Percentiles rank a stretch among this genome's conserved stretches.
These are phyloP conservation scores for Drosophila littoralis DNA, from an alignment of 1,140 invertebrate genomes.

Conservation along the genomic window DNA sequence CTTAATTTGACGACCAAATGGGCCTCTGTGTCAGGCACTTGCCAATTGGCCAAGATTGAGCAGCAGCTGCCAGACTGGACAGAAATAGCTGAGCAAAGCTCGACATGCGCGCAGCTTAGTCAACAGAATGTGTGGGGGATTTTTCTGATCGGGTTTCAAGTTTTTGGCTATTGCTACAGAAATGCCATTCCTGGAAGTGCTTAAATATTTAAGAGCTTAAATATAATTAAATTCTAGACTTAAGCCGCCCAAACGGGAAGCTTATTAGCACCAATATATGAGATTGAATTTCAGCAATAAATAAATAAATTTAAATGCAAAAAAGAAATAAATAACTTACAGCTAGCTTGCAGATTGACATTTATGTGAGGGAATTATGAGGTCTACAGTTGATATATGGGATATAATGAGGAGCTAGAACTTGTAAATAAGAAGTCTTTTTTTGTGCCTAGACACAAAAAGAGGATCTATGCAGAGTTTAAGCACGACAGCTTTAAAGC, in stretches of 20 bases:
- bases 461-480: no score
- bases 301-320: background rate
- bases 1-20: slow-evolving; percentile 60
- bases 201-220: background rate
- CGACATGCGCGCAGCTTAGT: background rate
- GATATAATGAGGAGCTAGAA: no score
- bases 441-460: no score
- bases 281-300: background rate
- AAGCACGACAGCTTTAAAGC: no score
- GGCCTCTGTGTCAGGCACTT: slow-evolving; percentile 8
- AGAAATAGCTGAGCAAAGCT: background rate
- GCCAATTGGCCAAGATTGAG: slow-evolving; percentile 31
- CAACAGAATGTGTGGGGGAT: background rate
- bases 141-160: background rate
- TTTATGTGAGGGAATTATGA: no score
- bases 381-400: no score
- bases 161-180: background rate
- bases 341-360: no score
- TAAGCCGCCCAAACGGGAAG: background rate
- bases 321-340: background rate
- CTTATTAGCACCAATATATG: background rate
- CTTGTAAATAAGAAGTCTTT: no score
- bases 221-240: background rate
- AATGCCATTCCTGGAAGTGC: slow-evolving; percentile 2
- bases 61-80: slow-evolving; percentile 7